Evolutionary conservation across 2,888 invertebrate species (phyloP), one percentile per base, ranked within the genome.

Genomic region (Pinctada fucata): DNA sequence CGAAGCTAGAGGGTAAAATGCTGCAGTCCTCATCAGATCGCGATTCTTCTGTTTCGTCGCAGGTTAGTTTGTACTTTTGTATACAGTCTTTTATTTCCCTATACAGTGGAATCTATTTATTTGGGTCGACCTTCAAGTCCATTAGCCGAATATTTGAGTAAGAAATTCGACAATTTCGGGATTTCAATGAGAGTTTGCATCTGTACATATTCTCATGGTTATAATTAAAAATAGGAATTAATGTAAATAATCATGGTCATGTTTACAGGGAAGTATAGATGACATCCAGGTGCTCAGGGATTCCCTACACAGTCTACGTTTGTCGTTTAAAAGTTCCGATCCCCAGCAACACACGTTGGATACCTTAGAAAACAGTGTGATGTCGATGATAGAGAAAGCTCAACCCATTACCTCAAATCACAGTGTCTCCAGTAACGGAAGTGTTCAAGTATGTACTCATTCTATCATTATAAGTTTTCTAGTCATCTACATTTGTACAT

Each of bases 261-360:
- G 31, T 69, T 73, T 76, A 6, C 80, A 82, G 88, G 85, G 82
- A 51, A 85, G 85, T 51, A 83, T 83, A 13, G 92, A 92, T 82
- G 92, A 93, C 77, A 80, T 92, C 45, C 89, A 90, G 69, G 88
- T 92, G 47, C 90, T 93, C 8, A 87, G 90, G 63, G 93, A 93
- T 76, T 92, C 93, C 13, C 85, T 93, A 75, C 86, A 89, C 13
- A 91, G 91, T 84, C 85, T 93, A 51, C 87, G 93, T 13, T 86
- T 86, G 10, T 88, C 89, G 84, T 92, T 93, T 85, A 87, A 88
- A 51, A 86, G 87, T 45, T 89, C 91, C 31, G 92, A 93, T 78
- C 91, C 92, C 3, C 90, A 91, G 51, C 92, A 92, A 69, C 91
- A 92, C 73, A 91, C 92, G 0, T 85, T 93, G 51, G 93, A 93